Base-by-base conservation (phyloP, 1,140 invertebrate species). In the Brachionus angularis region DNA sequence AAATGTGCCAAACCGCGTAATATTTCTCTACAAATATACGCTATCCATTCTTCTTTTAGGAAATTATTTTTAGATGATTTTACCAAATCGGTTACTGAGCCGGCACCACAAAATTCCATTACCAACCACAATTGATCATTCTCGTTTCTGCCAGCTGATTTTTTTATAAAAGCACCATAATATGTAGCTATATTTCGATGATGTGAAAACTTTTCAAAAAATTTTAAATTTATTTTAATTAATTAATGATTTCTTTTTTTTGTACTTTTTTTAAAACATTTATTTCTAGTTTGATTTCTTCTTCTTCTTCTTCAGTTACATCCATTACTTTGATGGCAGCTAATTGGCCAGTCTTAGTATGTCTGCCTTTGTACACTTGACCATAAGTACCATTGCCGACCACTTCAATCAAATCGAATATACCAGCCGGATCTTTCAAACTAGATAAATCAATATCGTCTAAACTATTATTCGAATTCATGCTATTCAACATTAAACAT, bases 341-440 rank as follows among this genome's bases (percentile, higher is more conserved):
- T 84, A 98, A 85, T 83, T 98, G 94, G 73, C 94, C 94, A 75
- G 96, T 98, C 86, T 97, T 98, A 70, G 94, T 97, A 81, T 98
- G 96, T n/a, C 94, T 88, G 72, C 95, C 96, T 91, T 96, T 98
- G 79, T 98, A 99, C 69, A 99, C 96, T 87, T 98, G 95, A 74
- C 96, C 96, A 84, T 99, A 99, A 23, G 96, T 99, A 79, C 96
- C 96, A 93, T 97, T 98, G 81, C 96, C 96, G 71, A 99, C 96
- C 47, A 99, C 95, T 88, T 99, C 96, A 79, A 99, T 98, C 69
- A 98, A 84, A 81, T 99, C 95, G 85, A 99, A 98, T 79, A 99
- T 97, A 75, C 96, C 96, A 82, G 94, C 93, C 75, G 96, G 96
- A 84, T 99, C 96, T 93, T 97, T 84, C 50, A 85, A 16, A 3